phyloP scores from a whole-genome alignment of 2,113 vertebrate species.

The Paramormyrops kingsleyae region DNA sequence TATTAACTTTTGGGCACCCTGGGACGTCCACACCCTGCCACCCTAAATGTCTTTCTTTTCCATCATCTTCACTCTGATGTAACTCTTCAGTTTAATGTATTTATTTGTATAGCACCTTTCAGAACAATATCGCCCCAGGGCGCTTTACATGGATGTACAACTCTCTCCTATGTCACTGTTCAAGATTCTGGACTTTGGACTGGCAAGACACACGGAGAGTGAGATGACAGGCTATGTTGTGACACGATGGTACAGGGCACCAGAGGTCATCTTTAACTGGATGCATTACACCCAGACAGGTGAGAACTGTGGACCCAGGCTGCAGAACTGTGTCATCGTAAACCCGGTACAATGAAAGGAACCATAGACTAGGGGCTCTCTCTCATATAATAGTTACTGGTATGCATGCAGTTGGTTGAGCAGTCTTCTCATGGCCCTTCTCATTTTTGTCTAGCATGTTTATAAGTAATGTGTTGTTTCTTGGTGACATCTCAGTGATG shows the following conservation, averaged over 20 bases:
- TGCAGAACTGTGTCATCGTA: neutral
- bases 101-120: neutral
- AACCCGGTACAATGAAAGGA: neutral
- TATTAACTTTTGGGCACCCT: neutral
- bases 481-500: neutral
- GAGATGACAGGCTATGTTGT: conserved; percentile 77
- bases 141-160: neutral
- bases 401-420: neutral
- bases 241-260: conserved; percentile 73
- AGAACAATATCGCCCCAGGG: neutral
- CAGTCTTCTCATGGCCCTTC: neutral
- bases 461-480: neutral
- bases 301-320: conserved; percentile 27
- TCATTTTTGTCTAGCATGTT: neutral
- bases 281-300: conserved; percentile 75
- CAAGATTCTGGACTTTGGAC: conserved; percentile 74
- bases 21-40: neutral
- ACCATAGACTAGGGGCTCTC: neutral
- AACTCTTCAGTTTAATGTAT: neutral
- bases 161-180: neutral
- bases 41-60: neutral
- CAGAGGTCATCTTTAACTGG: conserved; percentile 75
- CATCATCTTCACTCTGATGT: neutral
- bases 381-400: neutral
- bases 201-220: conserved; percentile 65